Evolutionary conservation across 2,113 vertebrate species (phyloP), one percentile per base, ranked within the genome.

Genomic region (Perognathus longimembris): DNA sequence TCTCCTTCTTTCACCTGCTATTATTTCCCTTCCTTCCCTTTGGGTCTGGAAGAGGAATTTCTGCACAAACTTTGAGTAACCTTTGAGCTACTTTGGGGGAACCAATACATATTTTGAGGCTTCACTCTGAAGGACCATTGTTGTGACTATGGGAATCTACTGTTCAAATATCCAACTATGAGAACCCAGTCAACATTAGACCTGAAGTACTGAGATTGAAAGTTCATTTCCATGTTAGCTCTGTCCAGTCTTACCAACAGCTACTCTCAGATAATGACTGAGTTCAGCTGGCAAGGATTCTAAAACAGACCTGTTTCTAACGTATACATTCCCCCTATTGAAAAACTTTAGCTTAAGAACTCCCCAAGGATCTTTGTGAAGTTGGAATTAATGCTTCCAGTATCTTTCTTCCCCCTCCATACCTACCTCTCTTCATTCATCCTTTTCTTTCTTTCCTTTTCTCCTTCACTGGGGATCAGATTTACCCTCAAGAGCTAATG

Each of bases 11-110:
- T 59, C 50, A 28, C 30, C 9, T 86, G 42, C 15, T 84, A 1
- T 94, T 45, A 66, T 82, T 94, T 89, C 10, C 18, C 21, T 86
- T 36, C 45, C 76, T 85, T 95, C 38, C 95, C 42, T 17, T 21
- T 89, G 8, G 20, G 14, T 90, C 24, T 88, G 85, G 20, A 92
- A 90, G 54, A 90, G 42, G 88, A 86, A 64, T 6, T 50, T 73
- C 77, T 63, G 59, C 32, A 61, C 24, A 90, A 18, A 18, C 14
- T 88, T 82, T 88, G 50, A 32, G n/a, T 38, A 54, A 78, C 1
- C 22, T 81, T 42, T 70, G 63, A 90, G 36, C 12, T 54, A 57
- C 36, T 85, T 61, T 85, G 22, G n/a, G n/a, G 32, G 20, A 82
- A 88, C 20, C 15, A 77, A 77, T 36, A 69, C 21, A 74, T 1